phyloP scores from a whole-genome alignment of 1,140 invertebrate genomes.

The Meloidogyne hapla region DNA sequence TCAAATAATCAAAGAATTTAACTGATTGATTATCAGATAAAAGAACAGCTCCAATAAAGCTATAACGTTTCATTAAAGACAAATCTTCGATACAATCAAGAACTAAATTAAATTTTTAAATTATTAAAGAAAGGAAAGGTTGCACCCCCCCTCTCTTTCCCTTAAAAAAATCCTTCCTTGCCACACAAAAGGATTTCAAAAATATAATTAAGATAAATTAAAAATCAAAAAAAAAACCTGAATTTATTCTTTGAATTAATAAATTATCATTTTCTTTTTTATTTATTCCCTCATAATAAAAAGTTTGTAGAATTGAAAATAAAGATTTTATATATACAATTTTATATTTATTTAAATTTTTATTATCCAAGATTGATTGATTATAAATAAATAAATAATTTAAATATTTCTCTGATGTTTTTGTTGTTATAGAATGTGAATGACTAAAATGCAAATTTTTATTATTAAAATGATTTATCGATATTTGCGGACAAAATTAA shows the following conservation, averaged over 20 bases:
- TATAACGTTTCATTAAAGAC: conserved; percentile 2
- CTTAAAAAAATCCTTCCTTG: too few relatives aligned
- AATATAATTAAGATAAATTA: neutral
- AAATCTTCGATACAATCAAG: neutral
- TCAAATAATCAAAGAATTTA: conserved; percentile 19
- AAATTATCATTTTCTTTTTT: neutral
- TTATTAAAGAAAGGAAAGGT: neutral
- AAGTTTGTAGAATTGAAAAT: neutral
- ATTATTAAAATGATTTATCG: too few relatives aligned
- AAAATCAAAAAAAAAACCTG: neutral
- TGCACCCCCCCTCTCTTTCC: too few relatives aligned
- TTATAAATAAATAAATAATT: neutral
- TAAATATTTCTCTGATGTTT: too few relatives aligned
- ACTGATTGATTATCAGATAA: conserved; percentile 12
- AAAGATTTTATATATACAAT: neutral
- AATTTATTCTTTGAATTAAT: neutral
- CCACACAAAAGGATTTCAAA: too few relatives aligned
- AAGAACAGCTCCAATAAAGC: conserved; percentile 18
- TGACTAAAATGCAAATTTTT: too few relatives aligned
- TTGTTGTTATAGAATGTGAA: too few relatives aligned
- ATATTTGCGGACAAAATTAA: too few relatives aligned
- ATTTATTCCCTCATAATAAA: neutral
- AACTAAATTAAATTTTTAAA: neutral
- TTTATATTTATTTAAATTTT: neutral
- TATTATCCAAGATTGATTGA: neutral